A percentile compares a stretch with the other conserved stretches of the same genome.
phyloP scores from a whole-genome alignment of 2,797 vertebrate genomes.

The Gila robusta region DNA sequence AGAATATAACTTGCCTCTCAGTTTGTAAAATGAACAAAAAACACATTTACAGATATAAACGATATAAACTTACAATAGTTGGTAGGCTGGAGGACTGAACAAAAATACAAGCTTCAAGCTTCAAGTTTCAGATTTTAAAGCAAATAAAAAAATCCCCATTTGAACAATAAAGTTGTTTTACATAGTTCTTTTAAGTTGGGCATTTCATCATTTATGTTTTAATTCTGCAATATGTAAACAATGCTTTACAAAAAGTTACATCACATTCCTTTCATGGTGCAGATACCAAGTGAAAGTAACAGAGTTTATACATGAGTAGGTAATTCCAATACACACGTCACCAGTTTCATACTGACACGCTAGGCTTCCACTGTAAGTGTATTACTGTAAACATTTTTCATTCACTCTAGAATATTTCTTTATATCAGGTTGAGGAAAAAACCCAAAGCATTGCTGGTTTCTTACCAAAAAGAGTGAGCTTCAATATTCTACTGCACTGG shows the following conservation, averaged over 20 bases:
- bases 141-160: not conserved
- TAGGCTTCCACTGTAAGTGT: not conserved
- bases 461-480: constrained; percentile 98
- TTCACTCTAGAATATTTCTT: not conserved
- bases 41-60: not conserved
- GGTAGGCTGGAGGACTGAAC: not conserved
- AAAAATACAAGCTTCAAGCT: not conserved
- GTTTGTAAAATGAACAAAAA: not conserved
- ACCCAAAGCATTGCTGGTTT: constrained; percentile 28
- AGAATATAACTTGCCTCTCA: not conserved
- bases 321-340: not conserved
- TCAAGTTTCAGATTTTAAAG: not conserved
- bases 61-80: not conserved
- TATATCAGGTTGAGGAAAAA: not conserved
- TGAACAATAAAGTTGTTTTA: not conserved
- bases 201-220: too few relatives aligned
- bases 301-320: not conserved
- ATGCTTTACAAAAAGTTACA: not conserved
- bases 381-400: not conserved
- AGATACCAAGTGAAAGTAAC: not conserved
- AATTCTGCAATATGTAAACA: not conserved
- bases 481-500: constrained; percentile 99
- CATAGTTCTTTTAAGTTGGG: not conserved
- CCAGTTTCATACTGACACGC: not conserved
- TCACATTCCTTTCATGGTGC: not conserved